Base-by-base conservation (phyloP, 2,113 vertebrate species). In the Urocitellus parryii region DNA sequence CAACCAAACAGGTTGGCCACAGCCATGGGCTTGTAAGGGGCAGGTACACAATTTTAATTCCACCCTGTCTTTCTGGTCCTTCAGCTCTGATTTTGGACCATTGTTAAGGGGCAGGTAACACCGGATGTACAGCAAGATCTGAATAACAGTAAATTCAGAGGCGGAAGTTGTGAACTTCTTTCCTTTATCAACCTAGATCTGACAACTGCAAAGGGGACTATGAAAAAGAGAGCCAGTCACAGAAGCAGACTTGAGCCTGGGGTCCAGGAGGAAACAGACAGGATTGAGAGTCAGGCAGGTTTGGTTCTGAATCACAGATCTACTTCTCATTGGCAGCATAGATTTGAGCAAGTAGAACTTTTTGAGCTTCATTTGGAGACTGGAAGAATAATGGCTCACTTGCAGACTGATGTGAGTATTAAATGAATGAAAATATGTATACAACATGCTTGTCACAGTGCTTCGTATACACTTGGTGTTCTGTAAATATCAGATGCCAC, bases 311-410 rank as follows among this genome's bases (percentile, higher is more conserved):
- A 65, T 17, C 5, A 8, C 48, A 13, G 34, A 73, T 67, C 42
- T 65, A 5, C 51, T 56, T n/a, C 56, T 81, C 85, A 51, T 0
- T 29, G 22, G 34, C 34, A 70, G 3, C 14, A 61, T 78, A 29
- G 42, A 4, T 48, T 32, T 51, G 34, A 81, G 29, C 6, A 88
- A 88, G 32, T n/a, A 83, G 48, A 89, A 63, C 1, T 34, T 65
- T 61, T 13, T 77, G n/a, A 87, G 58, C 17, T 83, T 96, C 37
- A 58, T 83, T 80, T 96, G 88, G 63, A 93, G 89, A 94, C 65
- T n/a, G 39, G 24, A 24, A 51, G 27, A 17, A 70, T 58, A 76
- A 72, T 42, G 9, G 8, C 74, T 72, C 51, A 56, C 34, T 63
- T 34, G 7, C 20, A 85, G 56, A 72, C 12, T 37, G 27, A 84